Base-by-base conservation (phyloP, 2,113 vertebrate genomes). In the Acrocephalus kingi region DNA sequence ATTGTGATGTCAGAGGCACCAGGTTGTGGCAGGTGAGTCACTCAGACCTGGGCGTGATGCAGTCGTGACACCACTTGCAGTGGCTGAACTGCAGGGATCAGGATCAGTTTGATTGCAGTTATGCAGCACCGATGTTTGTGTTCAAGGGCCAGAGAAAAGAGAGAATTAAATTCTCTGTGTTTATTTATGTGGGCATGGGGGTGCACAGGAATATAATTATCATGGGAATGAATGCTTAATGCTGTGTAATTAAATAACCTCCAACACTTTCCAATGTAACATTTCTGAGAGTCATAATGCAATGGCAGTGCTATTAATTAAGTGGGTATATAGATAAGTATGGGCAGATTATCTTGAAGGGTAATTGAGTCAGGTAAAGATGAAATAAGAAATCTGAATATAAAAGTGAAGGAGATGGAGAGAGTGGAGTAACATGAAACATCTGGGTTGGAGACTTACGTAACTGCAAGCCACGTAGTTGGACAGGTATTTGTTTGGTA, bases 211-310 rank as follows among this genome's bases (percentile, higher is more conserved):
- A 84, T 92, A 79, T 94, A 78, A 96, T 97, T 93, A 85, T 91
- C 84, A 90, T 48, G 71, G 89, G 87, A 94, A 92, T 90, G 66
- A 91, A 81, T 92, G 77, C 85, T 95, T 97, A 97, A 96, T 96
- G 89, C 74, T 91, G 90, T 89, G 58, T 96, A 97, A 97, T 96
- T 97, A 97, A 98, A 97, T 97, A 94, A 94, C 39, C 71, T 96
- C 84, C 62, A 88, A 43, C 72, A 81, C 88, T 95, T 97, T 84
- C 73, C 22, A 23, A 0, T 87, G 79, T 81, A 88, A 81, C 61
- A 31, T 67, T 91, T 89, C 84, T 97, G 96, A 96, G 7, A 77
- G 85, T 94, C 94, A 89, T 94, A 95, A 91, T 89, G 92, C 69
- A 96, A 55, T 63, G 68, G 41, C 56, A 93, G 88, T 75, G 45